Conservation (phyloP, 2,113 vertebrate genomes). For the Tachysurus vachellii region DNA sequence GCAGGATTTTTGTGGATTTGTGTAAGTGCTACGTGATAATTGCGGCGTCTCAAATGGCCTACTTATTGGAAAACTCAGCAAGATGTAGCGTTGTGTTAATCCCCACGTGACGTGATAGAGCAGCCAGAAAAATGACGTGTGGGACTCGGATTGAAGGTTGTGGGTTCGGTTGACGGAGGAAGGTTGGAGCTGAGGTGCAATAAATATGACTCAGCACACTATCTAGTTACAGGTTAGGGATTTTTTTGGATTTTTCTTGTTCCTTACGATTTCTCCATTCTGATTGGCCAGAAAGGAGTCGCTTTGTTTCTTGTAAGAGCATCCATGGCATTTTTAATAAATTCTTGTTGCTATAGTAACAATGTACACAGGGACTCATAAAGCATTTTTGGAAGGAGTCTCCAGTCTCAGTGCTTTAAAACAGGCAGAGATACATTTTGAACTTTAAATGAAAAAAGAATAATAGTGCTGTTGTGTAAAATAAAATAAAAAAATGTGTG, state of each 20-base stretch:
- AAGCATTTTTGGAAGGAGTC: not conserved
- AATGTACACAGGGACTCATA: not conserved
- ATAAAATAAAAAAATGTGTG: not conserved
- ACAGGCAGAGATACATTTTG: not conserved
- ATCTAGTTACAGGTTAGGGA: slow-evolving; percentile 7
- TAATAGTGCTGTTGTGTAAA: not conserved
- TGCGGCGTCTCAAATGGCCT: not conserved
- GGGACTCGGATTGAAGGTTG: slow-evolving; percentile 14
- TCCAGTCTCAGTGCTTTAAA: not conserved
- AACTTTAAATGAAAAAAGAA: not conserved
- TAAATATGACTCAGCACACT: not conserved
- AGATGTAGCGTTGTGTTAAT: slow-evolving; percentile 17
- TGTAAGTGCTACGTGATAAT: slow-evolving; percentile 12
- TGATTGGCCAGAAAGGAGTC: not conserved
- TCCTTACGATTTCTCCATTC: not conserved
- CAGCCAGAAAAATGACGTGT: slow-evolving; percentile 23
- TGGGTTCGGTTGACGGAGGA: not conserved
- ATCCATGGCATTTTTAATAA: not conserved
- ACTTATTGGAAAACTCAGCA: slow-evolving; percentile 24
- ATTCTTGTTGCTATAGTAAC: not conserved
- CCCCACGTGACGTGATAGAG: not conserved
- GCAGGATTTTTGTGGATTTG: slow-evolving; percentile 17
- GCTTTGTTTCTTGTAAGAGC: not conserved
- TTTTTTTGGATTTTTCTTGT: not conserved
- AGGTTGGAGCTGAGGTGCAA: not conserved